Evolutionary conservation across 2,797 vertebrate species (phyloP).

Genomic region (Hypotaenidia okinawae): DNA sequence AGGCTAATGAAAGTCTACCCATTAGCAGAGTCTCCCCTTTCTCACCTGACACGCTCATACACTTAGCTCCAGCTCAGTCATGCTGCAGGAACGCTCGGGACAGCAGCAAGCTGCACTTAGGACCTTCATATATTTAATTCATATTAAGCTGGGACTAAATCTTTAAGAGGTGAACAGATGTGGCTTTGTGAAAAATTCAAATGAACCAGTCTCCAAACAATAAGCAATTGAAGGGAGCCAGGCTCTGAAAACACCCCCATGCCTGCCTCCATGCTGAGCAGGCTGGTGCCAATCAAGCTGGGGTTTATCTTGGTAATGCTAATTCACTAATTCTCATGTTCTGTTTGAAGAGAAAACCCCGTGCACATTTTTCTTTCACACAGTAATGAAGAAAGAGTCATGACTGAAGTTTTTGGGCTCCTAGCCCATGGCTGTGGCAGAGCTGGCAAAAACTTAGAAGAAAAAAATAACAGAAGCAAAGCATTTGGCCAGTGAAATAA

Average conservation of each 20-base stretch:
- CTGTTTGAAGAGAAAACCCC: conserved; percentile 3
- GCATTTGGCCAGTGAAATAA: neutral
- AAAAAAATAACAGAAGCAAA: conserved; percentile 18
- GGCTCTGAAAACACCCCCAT: neutral
- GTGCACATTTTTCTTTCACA: neutral
- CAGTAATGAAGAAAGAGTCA: conserved; percentile 13
- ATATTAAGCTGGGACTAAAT: neutral
- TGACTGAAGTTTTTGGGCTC: conserved; percentile 40
- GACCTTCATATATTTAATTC: conserved; percentile 24
- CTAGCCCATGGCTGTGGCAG: neutral
- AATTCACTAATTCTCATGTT: conserved; percentile 3
- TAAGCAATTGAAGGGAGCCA: neutral
- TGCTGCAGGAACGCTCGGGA: neutral
- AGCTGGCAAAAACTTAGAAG: conserved; percentile 17
- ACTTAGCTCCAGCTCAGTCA: neutral
- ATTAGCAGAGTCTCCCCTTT: neutral
- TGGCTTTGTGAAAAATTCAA: conserved; percentile 49
- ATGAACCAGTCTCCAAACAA: neutral
- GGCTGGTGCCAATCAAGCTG: neutral
- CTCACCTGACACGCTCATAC: accelerated
- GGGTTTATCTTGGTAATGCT: conserved; percentile 4
- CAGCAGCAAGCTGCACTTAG: neutral
- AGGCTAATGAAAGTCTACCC: neutral
- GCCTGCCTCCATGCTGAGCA: neutral
- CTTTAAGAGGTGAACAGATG: conserved; percentile 49